Conservation (phyloP, 2,888 invertebrate species). For the Psococerastis gibbosa region DNA sequence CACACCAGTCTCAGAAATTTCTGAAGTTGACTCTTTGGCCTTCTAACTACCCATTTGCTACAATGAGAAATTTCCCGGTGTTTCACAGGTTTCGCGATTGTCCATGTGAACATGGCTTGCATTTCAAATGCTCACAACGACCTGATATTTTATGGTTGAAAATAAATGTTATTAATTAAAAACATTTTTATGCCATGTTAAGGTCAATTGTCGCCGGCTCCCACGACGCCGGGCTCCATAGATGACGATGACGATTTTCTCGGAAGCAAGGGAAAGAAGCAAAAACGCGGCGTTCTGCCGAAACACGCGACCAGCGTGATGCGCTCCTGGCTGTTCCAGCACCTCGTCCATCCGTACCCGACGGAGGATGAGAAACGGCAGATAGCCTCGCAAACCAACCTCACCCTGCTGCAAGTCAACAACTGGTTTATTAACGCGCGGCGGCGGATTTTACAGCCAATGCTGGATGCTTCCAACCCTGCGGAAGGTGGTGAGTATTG, state of each 20-base stretch:
- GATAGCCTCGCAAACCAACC: conserved; percentile 72
- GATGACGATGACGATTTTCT: conserved; percentile 26
- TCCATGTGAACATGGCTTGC: too few relatives aligned
- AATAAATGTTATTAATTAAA: too few relatives aligned
- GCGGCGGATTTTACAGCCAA: conserved; percentile 76
- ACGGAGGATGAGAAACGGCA: conserved; percentile 87
- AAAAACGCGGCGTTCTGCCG: conserved; percentile 80
- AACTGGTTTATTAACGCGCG: conserved; percentile 92
- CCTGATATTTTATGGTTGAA: conserved; percentile 4
- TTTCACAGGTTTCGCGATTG: too few relatives aligned
- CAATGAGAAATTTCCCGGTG: too few relatives aligned
- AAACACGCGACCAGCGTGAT: conserved; percentile 91
- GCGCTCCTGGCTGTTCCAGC: conserved; percentile 92
- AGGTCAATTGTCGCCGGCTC: conserved; percentile 37
- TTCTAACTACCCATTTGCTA: too few relatives aligned
- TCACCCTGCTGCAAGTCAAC: conserved; percentile 76
- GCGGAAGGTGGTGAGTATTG: conserved; percentile 18
- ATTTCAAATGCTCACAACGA: conserved; percentile 6
- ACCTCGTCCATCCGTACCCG: conserved; percentile 88
- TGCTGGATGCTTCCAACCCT: conserved; percentile 56
- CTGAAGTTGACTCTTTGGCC: too few relatives aligned
- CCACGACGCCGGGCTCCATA: conserved; percentile 37
- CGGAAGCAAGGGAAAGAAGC: conserved; percentile 33
- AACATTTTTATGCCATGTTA: conserved; percentile 21
- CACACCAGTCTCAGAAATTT: too few relatives aligned